Conservation (phyloP, 1,140 invertebrate species). For the Nebria ingens region DNA sequence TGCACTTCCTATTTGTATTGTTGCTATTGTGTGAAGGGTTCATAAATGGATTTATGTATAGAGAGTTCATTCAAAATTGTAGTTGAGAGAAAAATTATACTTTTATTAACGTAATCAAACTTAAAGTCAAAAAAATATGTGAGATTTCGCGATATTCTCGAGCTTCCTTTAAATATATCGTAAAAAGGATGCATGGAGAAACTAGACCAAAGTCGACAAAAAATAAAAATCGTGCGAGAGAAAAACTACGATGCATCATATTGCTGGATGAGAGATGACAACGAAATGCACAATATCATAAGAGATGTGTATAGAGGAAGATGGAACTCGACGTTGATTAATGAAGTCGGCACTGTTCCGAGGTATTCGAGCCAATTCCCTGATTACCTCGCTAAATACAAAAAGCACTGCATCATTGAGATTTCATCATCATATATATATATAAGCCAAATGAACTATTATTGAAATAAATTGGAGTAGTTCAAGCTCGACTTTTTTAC, state of each 20-base stretch:
- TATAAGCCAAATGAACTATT: too few relatives aligned
- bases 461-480: too few relatives aligned
- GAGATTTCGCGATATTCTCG: neutral
- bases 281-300: neutral
- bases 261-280: neutral
- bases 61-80: too few relatives aligned
- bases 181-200: neutral
- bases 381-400: constrained; percentile 2
- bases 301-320: neutral
- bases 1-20: too few relatives aligned
- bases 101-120: too few relatives aligned
- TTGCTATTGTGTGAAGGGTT: too few relatives aligned
- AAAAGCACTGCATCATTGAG: neutral
- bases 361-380: neutral
- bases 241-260: constrained; percentile 8
- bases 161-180: neutral
- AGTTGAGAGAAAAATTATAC: too few relatives aligned
- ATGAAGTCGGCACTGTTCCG: neutral
- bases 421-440: too few relatives aligned
- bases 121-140: too few relatives aligned
- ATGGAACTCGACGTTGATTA: neutral
- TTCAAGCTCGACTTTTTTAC: too few relatives aligned
- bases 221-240: neutral
- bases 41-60: too few relatives aligned
- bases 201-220: neutral